Evolutionary conservation across 1,140 invertebrate genomes (phyloP), one percentile per base, ranked within the genome.

Genomic region (Apis florea): DNA sequence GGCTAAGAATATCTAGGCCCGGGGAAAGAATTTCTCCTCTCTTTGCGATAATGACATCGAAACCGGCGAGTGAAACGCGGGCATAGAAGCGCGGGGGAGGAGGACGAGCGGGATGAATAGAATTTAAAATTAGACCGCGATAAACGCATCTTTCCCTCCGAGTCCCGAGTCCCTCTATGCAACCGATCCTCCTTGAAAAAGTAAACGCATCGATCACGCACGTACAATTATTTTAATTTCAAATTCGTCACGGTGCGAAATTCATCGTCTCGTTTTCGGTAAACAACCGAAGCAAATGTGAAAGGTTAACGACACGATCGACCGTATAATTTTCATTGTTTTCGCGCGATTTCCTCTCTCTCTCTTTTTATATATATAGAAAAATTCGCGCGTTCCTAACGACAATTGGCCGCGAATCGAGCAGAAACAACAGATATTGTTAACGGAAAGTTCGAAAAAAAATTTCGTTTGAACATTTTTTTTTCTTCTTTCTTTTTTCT

Each of bases 1-100:
- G 67, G 84, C 87, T 91, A 90, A 91, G 88, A 92, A 92, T 90
- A 92, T 85, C 85, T 58, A 74, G 49, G 71, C 72, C 61, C 81
- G 67, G 81, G 68, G 47, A 70, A 72, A 70, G 40, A 71, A 70
- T 83, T 83, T 83, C 75, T 82, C 31, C 74, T 69, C 74, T 77
- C 73, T 82, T 77, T 61, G 73, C 66, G 73, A 77, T 82, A 82
- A 82, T 59, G 54, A 69, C 64, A 77, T 77, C 73, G 54, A 82
- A 63, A 82, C 26, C 56, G 47, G 31, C n/a, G 15, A 40, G 77
- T 49, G 64, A 58, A 74, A 31, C 69, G 70, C 68, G 51, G 67
- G 63, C 58, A 83, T 79, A 84, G 80, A 79, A 47, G 59, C 59
- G 72, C 40, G 67, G 17, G 5, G 59, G 53, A 74, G 19, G 26